These are phyloP conservation scores for Muscicapa adusta DNA, from an alignment of 2,113 vertebrate species.

Conservation along the genomic window DNA sequence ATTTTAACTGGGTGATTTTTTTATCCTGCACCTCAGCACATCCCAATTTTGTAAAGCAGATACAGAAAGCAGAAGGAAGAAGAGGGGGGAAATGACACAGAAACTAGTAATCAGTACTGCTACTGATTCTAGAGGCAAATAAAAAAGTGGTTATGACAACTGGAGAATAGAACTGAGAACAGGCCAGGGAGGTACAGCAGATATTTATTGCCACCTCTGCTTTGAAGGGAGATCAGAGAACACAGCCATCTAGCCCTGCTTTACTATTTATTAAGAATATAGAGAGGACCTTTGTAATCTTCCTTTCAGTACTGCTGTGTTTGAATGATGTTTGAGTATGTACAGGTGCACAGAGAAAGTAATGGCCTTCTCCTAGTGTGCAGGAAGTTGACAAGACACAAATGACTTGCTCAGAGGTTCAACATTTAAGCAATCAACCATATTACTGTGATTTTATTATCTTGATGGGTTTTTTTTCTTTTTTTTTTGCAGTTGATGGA, in stretches of 20 bases:
- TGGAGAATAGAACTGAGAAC: not conserved
- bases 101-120: not conserved
- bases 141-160: not conserved
- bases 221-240: not conserved
- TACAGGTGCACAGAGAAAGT: not conserved
- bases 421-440: not conserved
- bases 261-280: not conserved
- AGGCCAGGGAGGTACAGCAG: not conserved
- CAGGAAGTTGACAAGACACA: not conserved
- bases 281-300: not conserved
- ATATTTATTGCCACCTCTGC: not conserved
- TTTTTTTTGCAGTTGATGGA: not conserved
- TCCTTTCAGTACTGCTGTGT: not conserved
- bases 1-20: not conserved
- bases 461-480: not conserved
- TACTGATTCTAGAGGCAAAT: not conserved
- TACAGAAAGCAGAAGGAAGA: not conserved
- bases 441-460: not conserved
- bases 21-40: not conserved
- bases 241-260: not conserved
- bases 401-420: not conserved
- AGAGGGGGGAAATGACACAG: not conserved
- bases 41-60: not conserved
- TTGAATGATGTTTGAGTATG: not conserved
- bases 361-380: not conserved